A percentile compares a stretch with the other conserved stretches of the same genome.
These are phyloP conservation scores for Procambarus virginalis DNA, from an alignment of 1,140 invertebrate genomes.

Conservation along the genomic window DNA sequence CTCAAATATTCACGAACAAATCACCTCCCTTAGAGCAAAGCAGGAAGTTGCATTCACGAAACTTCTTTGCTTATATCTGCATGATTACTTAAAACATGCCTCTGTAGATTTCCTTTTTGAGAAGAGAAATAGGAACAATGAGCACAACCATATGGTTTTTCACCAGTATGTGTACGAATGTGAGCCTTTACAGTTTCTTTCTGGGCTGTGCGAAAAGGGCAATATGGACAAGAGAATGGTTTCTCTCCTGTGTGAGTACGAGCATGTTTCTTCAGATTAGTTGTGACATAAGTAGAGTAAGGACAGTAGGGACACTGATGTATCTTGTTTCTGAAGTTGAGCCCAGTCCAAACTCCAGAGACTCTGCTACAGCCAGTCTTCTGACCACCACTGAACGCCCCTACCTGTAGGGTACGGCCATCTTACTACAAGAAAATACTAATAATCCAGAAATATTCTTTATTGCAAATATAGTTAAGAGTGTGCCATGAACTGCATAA, in stretches of 20 bases:
- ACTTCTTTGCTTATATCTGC: background rate
- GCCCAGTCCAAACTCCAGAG: constrained; percentile 6
- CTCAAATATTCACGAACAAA: background rate
- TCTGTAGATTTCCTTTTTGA: constrained; percentile 32
- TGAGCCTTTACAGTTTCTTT: constrained; percentile 20
- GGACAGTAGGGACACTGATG: constrained; percentile 34
- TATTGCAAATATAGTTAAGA: background rate
- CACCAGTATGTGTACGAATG: constrained; percentile 24
- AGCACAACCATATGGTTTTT: constrained; percentile 17
- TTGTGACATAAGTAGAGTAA: constrained; percentile 11
- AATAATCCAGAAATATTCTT: background rate
- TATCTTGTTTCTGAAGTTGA: constrained; percentile 11
- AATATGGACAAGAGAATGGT: constrained; percentile 28
- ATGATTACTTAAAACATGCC: constrained; percentile 14
- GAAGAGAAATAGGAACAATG: constrained; percentile 13
- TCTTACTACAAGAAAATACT: background rate
- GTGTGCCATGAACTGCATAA: no score
- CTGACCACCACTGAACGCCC: constrained; percentile 25
- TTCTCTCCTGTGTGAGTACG: constrained; percentile 20
- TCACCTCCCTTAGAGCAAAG: background rate
- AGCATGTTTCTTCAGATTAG: constrained; percentile 26
- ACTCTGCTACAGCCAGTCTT: constrained; percentile 24
- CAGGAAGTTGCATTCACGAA: background rate
- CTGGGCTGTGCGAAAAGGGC: constrained; percentile 4
- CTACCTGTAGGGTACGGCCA: constrained; percentile 26